Percentiles rank a stretch among this genome's conserved stretches.
Evolutionary conservation across 2,888 invertebrate species (phyloP).

Genomic region (Apamea sordens): DNA sequence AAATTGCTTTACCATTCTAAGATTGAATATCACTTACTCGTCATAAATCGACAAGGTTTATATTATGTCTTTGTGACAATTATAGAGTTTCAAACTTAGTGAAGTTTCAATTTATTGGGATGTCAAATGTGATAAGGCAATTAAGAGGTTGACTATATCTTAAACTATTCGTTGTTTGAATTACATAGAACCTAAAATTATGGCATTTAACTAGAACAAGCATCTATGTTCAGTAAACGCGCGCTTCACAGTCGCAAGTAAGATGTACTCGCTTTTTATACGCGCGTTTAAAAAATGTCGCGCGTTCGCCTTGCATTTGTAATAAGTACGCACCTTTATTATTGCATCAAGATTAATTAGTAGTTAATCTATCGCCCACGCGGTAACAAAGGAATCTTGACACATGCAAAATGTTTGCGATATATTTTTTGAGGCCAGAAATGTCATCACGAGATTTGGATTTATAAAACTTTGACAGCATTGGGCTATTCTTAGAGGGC

Average conservation of each 20-base stretch:
- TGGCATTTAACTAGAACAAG: not conserved
- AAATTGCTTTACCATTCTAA: too few relatives aligned
- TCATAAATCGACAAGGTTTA: not conserved
- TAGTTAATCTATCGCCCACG: slow-evolving; percentile 48
- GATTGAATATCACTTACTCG: too few relatives aligned
- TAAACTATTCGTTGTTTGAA: not conserved
- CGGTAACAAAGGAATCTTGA: slow-evolving; percentile 22
- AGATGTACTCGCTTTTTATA: not conserved
- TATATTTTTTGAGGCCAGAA: slow-evolving; percentile 42
- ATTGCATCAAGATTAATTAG: slow-evolving; percentile 26
- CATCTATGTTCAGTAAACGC: not conserved
- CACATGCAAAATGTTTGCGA: slow-evolving; percentile 23
- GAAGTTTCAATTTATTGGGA: not conserved
- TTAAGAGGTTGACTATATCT: not conserved
- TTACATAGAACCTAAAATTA: not conserved
- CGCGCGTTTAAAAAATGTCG: not conserved
- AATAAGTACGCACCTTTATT: slow-evolving; percentile 13
- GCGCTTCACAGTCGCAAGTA: not conserved
- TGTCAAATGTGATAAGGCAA: not conserved
- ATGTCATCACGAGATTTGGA: slow-evolving; percentile 30
- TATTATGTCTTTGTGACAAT: not conserved
- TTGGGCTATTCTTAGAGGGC: not conserved
- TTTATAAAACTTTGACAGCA: slow-evolving; percentile 45
- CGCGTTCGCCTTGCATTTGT: accelerated
- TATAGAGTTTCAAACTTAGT: too few relatives aligned